phyloP scores from a whole-genome alignment of 1,140 invertebrate genomes.

The Cyclargus thomasi region DNA sequence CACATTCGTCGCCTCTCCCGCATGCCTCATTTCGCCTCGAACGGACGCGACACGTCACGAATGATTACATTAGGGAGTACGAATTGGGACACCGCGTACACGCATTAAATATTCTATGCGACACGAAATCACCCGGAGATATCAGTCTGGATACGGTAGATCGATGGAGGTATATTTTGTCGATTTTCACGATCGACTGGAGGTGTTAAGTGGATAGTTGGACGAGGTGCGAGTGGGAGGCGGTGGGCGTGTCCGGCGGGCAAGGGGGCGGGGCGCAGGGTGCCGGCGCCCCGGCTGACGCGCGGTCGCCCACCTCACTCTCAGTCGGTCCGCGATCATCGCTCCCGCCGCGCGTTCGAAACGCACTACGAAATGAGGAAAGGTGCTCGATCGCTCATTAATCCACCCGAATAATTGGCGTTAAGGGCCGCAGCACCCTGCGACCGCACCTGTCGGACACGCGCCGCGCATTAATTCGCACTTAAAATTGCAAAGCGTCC shows the following conservation, averaged over 20 bases:
- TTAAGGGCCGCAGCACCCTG: constrained; percentile 54
- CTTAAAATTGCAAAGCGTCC: constrained; percentile 60
- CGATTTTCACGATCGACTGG: constrained; percentile 22
- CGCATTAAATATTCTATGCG: background rate
- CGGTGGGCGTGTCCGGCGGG: constrained; percentile 53
- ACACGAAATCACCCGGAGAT: background rate
- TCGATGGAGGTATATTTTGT: background rate
- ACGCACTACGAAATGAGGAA: constrained; percentile 29
- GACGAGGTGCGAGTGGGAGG: constrained; percentile 49
- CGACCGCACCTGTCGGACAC: constrained; percentile 66
- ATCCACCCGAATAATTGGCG: constrained; percentile 67
- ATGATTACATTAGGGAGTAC: constrained; percentile 43
- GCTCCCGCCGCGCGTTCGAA: constrained; percentile 41
- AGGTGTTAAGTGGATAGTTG: constrained; percentile 18
- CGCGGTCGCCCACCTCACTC: constrained; percentile 50
- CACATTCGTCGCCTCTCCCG: constrained; percentile 35
- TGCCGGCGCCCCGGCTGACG: constrained; percentile 51
- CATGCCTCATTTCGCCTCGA: constrained; percentile 30
- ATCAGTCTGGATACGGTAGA: background rate
- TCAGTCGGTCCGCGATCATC: constrained; percentile 51
- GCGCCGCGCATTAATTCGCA: constrained; percentile 65
- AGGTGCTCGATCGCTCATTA: constrained; percentile 51
- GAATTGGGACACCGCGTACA: background rate
- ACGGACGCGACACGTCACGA: constrained; percentile 37
- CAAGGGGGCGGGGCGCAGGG: constrained; percentile 65